Base-by-base conservation (phyloP, 2,888 invertebrate species). In the Temnothorax rugatulus region DNA sequence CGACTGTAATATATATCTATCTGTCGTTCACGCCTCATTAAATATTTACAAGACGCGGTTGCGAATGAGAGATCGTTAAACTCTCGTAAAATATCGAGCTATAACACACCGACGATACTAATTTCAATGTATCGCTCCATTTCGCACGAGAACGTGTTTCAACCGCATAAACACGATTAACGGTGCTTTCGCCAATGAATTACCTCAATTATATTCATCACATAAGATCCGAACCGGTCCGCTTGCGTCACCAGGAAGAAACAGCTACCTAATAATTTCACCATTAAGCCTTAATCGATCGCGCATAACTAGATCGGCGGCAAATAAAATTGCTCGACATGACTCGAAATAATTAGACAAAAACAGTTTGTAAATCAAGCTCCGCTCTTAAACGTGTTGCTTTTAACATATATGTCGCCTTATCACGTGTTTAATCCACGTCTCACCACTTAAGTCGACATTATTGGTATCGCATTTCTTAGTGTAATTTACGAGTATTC, bases 1-100 rank as follows among this genome's bases (percentile, higher is more conserved):
- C 5, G 15, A 29, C 25, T 18, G 29, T 5, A 57, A 77, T 41
- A 44, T 11, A 34, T 18, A 69, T 69, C 41, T 21, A n/a, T 69
- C 57, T 74, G 81, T 86, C 74, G 81, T 84, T 82, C 73, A 47
- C 85, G 73, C 79, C 71, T 87, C 85, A 81, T 88, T 88, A 88
- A 83, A 69, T 82, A 64, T 84, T 84, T 77, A 38, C 52, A 71
- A 83, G 68, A 82, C 66, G 59, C 66, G 59, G 34, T 21, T 73
- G 54, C 66, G 77, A 76, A 82, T 59, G 82, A 81, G 69, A 68
- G 71, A 84, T 85, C 84, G 82, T 86, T 88, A 88, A 88, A 79
- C 38, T 61, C 50, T 66, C 85, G 38, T 86, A 84, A 86, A 38
- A 75, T 41, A 34, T 52, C 66, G 59, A 75, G 41, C 59, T 57